phyloP scores from a whole-genome alignment of 1,140 invertebrate genomes.

The Drosophila ambigua region DNA sequence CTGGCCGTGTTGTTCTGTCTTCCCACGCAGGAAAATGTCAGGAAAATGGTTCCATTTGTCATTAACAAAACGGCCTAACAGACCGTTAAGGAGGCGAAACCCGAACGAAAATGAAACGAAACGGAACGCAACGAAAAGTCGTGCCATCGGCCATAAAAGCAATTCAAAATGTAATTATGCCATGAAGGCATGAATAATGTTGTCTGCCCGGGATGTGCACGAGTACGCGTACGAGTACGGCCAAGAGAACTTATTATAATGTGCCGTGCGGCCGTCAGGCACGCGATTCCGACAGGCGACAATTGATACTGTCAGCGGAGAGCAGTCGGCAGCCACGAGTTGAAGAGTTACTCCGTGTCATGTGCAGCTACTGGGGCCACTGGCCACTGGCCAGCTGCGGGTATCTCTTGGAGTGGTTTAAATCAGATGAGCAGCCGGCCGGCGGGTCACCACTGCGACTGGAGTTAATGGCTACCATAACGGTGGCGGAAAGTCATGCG shows the following conservation, averaged over 20 bases:
- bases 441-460: neutral
- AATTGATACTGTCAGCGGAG: constrained; percentile 55
- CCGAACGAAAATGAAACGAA: constrained; percentile 12
- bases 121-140: constrained; percentile 30
- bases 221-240: too few species aligned
- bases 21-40: constrained; percentile 62
- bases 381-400: constrained; percentile 37
- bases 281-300: constrained; percentile 55
- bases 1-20: neutral
- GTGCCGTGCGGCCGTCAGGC: constrained; percentile 38
- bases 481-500: constrained; percentile 30
- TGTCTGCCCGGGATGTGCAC: constrained; percentile 69
- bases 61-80: constrained; percentile 66
- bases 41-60: constrained; percentile 80
- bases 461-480: constrained; percentile 64
- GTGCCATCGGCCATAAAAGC: constrained; percentile 68
- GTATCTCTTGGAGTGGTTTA: constrained; percentile 41
- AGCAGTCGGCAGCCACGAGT: constrained; percentile 19
- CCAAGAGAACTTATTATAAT: constrained; percentile 78
- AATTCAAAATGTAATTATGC: constrained; percentile 81
- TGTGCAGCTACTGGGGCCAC: constrained; percentile 19
- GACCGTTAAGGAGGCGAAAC: constrained; percentile 41
- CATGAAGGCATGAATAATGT: constrained; percentile 76
- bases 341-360: constrained; percentile 50
- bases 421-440: constrained; percentile 49